These are phyloP conservation scores for Drosophila multiciliata DNA, from an alignment of 2,888 invertebrate species.

Conservation along the genomic window DNA sequence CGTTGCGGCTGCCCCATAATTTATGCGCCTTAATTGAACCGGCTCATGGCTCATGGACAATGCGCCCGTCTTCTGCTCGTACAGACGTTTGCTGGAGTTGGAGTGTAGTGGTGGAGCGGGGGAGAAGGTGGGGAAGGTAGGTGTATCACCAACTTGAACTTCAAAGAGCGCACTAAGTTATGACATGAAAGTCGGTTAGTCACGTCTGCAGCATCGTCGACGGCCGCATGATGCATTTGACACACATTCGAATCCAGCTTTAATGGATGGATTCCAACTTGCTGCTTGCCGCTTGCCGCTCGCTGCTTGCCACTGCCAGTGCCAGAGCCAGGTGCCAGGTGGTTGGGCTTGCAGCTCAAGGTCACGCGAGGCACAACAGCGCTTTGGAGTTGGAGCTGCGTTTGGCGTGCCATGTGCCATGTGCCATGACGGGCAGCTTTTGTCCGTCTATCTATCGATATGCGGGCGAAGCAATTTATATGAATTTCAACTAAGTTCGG, in stretches of 20 bases:
- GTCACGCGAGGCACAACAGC: constrained; percentile 45
- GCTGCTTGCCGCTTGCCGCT: constrained; percentile 19
- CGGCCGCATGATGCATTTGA: constrained; percentile 76
- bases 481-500: constrained; percentile 68
- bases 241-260: constrained; percentile 71
- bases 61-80: constrained; percentile 13
- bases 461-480: constrained; percentile 63
- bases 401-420: constrained; percentile 31
- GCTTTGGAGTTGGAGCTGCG: constrained; percentile 14
- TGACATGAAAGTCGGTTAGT: constrained; percentile 81
- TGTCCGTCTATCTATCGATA: constrained; percentile 32
- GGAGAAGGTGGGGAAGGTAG: background rate
- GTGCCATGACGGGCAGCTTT: constrained; percentile 58
- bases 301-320: constrained; percentile 2
- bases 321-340: constrained; percentile 6
- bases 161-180: constrained; percentile 75
- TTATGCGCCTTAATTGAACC: constrained; percentile 81
- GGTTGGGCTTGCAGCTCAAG: constrained; percentile 52
- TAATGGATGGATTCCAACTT: constrained; percentile 36
- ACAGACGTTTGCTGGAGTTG: background rate
- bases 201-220: constrained; percentile 67
- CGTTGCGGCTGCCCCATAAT: constrained; percentile 70
- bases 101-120: background rate
- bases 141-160: constrained; percentile 70
- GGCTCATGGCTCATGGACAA: constrained; percentile 50